Percentiles rank a stretch among this genome's conserved stretches.
Evolutionary conservation across 2,797 vertebrate genomes (phyloP).

Genomic region (Chelidonichthys spinosus): DNA sequence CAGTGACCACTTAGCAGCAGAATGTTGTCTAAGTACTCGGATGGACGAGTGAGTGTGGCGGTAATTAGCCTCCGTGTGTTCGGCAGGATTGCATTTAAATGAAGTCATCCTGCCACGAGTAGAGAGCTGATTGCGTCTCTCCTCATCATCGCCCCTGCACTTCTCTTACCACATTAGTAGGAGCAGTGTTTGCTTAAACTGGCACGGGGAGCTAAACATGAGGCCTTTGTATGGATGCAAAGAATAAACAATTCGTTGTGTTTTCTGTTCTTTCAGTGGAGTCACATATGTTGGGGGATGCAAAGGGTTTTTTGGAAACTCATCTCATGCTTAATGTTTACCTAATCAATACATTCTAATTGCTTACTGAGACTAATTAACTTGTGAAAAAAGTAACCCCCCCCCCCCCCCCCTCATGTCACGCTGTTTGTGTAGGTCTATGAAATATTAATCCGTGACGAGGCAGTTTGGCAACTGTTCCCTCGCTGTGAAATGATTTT

Average conservation of each 20-base stretch:
- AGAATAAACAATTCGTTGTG: constrained; percentile 44
- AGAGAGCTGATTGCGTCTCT: constrained; percentile 38
- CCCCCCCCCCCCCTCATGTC: constrained; percentile 23
- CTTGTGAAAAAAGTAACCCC: constrained; percentile 51
- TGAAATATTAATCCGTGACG: constrained; percentile 72
- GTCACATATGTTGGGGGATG: constrained; percentile 48
- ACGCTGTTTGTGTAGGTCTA: constrained; percentile 55
- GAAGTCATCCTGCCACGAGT: constrained; percentile 22
- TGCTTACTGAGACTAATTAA: constrained; percentile 64
- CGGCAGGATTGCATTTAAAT: constrained; percentile 20
- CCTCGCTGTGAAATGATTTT: constrained; percentile 47
- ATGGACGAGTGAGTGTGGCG: constrained; percentile 13
- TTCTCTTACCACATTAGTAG: constrained; percentile 25
- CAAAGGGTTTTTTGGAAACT: constrained; percentile 57
- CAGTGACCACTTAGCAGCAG: constrained; percentile 4
- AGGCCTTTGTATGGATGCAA: constrained; percentile 39
- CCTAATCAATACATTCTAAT: constrained; percentile 68
- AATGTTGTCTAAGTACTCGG: constrained; percentile 3
- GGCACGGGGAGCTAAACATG: constrained; percentile 38
- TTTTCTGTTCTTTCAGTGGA: constrained; percentile 45
- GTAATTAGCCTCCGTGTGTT: constrained; percentile 42
- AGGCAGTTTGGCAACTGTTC: constrained; percentile 49
- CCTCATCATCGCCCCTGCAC: constrained; percentile 28
- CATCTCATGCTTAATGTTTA: constrained; percentile 72
- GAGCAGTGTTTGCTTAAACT: constrained; percentile 35